A percentile compares a stretch with the other conserved stretches of the same genome.
Conservation (phyloP, 2,888 invertebrate species). For the Volucella inflata region DNA sequence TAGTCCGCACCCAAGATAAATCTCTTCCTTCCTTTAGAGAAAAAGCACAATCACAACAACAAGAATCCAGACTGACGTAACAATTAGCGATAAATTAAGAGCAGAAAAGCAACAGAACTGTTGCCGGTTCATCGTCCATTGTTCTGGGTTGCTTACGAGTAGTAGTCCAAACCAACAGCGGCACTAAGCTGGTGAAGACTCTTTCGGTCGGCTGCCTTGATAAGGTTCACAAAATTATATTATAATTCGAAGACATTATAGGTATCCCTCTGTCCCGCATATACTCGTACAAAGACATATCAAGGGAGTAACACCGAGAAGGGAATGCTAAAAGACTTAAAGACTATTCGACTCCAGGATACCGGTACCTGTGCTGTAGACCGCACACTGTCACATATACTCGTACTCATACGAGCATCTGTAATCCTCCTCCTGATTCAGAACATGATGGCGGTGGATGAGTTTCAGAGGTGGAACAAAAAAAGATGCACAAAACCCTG, state of each 20-base stretch:
- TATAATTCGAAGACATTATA: conserved; percentile 66
- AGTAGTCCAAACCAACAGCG: conserved; percentile 11
- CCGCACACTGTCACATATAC: conserved; percentile 62
- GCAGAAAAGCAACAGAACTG: conserved; percentile 49
- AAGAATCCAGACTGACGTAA: conserved; percentile 72
- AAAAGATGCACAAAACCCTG: conserved; percentile 32
- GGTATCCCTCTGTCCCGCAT: conserved; percentile 10
- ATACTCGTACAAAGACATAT: conserved; percentile 10
- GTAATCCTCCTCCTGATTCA: conserved; percentile 11
- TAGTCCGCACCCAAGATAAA: conserved; percentile 63
- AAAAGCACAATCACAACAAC: conserved; percentile 25
- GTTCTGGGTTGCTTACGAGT: conserved; percentile 29
- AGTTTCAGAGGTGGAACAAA: background rate
- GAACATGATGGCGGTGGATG: background rate
- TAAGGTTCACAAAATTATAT: conserved; percentile 66
- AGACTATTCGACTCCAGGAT: conserved; percentile 38
- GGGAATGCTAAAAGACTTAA: conserved; percentile 34
- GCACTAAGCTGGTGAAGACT: conserved; percentile 31
- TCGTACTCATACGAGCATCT: conserved; percentile 20
- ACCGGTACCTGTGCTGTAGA: conserved; percentile 63
- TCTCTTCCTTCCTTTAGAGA: conserved; percentile 56
- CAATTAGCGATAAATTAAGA: conserved; percentile 76
- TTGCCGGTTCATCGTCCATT: conserved; percentile 61
- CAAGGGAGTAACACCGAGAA: background rate
- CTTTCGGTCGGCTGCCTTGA: conserved; percentile 62